These are phyloP conservation scores for Orius laevigatus DNA, from an alignment of 1,140 invertebrate genomes.

Conservation along the genomic window DNA sequence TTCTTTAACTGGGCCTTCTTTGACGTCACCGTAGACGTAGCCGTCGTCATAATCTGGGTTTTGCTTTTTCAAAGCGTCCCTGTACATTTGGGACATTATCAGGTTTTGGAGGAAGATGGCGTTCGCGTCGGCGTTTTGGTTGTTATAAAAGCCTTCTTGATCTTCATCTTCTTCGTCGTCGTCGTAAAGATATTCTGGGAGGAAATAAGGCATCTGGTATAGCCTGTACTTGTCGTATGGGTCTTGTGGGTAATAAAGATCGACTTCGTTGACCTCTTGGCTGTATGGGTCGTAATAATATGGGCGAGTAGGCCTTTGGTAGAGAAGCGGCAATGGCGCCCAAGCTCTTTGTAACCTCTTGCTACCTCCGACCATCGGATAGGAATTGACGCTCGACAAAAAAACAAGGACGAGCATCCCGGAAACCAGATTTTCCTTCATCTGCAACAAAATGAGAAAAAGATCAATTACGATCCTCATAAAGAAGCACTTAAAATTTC, in stretches of 20 bases:
- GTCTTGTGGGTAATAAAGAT: slow-evolving; percentile 32
- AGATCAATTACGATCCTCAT: too few species aligned
- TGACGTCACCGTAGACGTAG: slow-evolving; percentile 21
- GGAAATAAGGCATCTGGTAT: slow-evolving; percentile 28
- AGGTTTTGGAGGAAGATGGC: slow-evolving; percentile 43
- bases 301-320: slow-evolving; percentile 23
- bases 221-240: slow-evolving; percentile 27
- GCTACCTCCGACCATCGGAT: background rate
- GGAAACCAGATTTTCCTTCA: too few species aligned
- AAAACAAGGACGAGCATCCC: background rate
- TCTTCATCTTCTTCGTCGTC: slow-evolving; percentile 25
- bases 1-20: slow-evolving; percentile 24
- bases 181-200: slow-evolving; percentile 25
- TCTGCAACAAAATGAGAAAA: too few species aligned
- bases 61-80: slow-evolving; percentile 30
- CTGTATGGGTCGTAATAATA: slow-evolving; percentile 28
- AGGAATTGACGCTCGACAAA: background rate
- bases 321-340: slow-evolving; percentile 25
- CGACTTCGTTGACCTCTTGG: slow-evolving; percentile 29
- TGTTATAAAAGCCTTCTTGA: slow-evolving; percentile 39
- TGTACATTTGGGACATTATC: slow-evolving; percentile 41
- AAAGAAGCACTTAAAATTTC: too few species aligned
- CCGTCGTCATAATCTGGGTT: slow-evolving; percentile 27
- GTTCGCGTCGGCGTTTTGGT: slow-evolving; percentile 34
- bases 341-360: slow-evolving; percentile 17